A percentile compares a stretch with the other conserved stretches of the same genome.
Conservation (phyloP, 30 jellyfish, hydroid and myxozoan genomes). For the Turritopsis dohrnii region DNA sequence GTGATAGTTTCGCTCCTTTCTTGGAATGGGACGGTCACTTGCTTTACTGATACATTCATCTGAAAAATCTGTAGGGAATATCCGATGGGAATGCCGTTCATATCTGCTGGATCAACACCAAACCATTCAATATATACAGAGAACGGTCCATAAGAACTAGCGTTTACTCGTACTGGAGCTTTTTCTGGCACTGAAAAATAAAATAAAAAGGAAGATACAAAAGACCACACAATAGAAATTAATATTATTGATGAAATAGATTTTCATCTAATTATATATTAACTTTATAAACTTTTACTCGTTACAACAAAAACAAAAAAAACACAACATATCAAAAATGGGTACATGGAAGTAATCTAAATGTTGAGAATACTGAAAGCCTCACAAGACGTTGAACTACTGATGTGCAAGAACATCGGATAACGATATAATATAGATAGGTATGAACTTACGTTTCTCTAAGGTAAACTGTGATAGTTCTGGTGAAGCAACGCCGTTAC, state of each 20-base stretch:
- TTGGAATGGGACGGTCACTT: neutral
- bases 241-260: no score
- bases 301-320: no score
- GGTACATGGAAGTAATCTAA: no score
- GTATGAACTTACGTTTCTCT: constrained; percentile 34
- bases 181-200: neutral
- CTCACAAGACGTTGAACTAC: no score
- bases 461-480: constrained; percentile 16
- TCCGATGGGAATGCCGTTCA: constrained; percentile 11
- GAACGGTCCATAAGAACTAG: constrained; percentile 2
- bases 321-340: no score
- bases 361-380: no score
- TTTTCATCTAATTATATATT: no score
- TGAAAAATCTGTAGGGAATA: neutral
- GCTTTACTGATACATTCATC: neutral
- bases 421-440: neutral
- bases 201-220: neutral
- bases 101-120: neutral
- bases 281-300: no score
- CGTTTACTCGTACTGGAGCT: neutral
- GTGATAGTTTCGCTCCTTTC: constrained; percentile 4
- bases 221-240: neutral
- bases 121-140: neutral
- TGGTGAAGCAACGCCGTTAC: constrained; percentile 69
- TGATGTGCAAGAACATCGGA: no score